Conservation (phyloP, 2,113 vertebrate genomes). For the Aphyosemion australe region DNA sequence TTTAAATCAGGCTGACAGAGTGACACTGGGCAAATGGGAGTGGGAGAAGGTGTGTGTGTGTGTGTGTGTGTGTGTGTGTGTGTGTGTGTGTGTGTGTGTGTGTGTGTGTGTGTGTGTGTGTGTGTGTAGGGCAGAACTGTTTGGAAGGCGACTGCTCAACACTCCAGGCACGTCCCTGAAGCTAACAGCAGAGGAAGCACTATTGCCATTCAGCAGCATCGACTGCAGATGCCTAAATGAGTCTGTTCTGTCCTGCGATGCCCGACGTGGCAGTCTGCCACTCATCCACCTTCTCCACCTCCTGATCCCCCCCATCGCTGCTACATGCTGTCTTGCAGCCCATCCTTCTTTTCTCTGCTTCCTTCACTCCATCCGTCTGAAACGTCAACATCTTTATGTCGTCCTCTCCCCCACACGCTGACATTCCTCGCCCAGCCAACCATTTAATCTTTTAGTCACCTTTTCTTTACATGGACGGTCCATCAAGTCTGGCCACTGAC, state of each 20-base stretch:
- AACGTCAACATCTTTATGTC: conserved; percentile 11
- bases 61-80: conserved; percentile 33
- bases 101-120: conserved; percentile 5
- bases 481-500: conserved; percentile 2
- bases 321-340: conserved; percentile 27
- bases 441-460: conserved; percentile 28
- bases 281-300: conserved; percentile 48
- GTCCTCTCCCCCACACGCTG: conserved; percentile 1
- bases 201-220: conserved; percentile 74
- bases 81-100: no score
- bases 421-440: not conserved
- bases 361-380: conserved; percentile 6
- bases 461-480: conserved; percentile 38
- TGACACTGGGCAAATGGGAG: conserved; percentile 50
- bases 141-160: conserved; percentile 74
- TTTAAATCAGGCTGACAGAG: conserved; percentile 27
- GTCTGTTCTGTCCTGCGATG: conserved; percentile 75
- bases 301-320: conserved; percentile 24
- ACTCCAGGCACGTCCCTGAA: conserved; percentile 77
- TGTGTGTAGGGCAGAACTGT: conserved; percentile 72
- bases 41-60: conserved; percentile 24
- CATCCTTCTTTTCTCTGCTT: conserved; percentile 14
- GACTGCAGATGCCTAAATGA: conserved; percentile 78
- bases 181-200: conserved; percentile 78
- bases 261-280: conserved; percentile 66